Conservation (phyloP, 2,113 vertebrate species). For the Stigmatopora argus region DNA sequence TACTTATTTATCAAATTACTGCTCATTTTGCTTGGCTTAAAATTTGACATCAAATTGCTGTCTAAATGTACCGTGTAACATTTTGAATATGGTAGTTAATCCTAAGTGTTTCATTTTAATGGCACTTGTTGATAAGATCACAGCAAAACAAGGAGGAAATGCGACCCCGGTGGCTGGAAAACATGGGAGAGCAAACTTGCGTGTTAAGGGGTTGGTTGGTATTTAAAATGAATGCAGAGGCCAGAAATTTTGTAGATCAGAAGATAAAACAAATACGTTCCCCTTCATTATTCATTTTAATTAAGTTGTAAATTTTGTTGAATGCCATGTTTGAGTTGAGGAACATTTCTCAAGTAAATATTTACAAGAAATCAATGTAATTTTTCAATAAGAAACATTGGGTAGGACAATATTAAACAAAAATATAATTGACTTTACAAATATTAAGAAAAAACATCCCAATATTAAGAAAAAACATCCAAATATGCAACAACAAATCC, state of each 20-base stretch:
- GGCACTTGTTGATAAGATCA: conserved; percentile 15
- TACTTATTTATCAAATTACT: conserved; percentile 36
- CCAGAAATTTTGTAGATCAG: no score
- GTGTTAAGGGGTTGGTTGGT: not conserved
- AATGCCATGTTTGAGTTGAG: not conserved
- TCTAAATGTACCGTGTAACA: conserved; percentile 27
- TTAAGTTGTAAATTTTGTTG: not conserved
- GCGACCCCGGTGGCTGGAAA: not conserved
- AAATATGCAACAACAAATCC: no score
- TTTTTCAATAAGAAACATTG: not conserved
- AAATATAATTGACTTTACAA: not conserved
- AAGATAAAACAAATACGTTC: no score
- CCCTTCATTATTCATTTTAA: no score
- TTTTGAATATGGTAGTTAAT: conserved; percentile 24
- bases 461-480: not conserved
- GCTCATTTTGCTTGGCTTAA: conserved; percentile 24
- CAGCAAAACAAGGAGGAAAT: not conserved
- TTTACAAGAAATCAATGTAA: not conserved
- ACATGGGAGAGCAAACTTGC: not conserved
- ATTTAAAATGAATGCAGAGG: not conserved
- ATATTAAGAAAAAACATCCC: no score
- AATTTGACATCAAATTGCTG: conserved; percentile 30
- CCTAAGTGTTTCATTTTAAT: conserved; percentile 15
- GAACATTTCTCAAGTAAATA: not conserved
- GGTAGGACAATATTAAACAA: not conserved